Conservation (phyloP, 2,113 vertebrate genomes). For the Corydoras sp. region DNA sequence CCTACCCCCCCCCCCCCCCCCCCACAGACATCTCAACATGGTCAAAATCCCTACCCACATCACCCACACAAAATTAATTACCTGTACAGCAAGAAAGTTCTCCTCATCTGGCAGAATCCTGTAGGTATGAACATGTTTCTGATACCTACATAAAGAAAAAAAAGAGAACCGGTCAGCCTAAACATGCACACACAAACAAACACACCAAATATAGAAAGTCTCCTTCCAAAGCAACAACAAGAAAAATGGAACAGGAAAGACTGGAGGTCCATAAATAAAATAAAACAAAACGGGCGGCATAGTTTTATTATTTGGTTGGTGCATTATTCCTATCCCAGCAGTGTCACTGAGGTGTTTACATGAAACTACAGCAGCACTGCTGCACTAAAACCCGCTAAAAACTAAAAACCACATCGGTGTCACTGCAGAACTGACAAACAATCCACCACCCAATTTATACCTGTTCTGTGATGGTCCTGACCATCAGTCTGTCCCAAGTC, state of each 20-base stretch:
- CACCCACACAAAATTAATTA: conserved; percentile 48
- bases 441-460: too few species aligned
- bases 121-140: conserved; percentile 96
- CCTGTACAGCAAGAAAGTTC: conserved; percentile 91
- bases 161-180: neutral
- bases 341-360: too few species aligned
- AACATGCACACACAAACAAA: conserved; percentile 4
- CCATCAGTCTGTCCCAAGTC: too few species aligned
- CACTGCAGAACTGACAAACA: too few species aligned
- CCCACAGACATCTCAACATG: neutral
- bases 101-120: conserved; percentile 92
- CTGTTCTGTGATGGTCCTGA: too few species aligned
- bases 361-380: too few species aligned
- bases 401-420: too few species aligned
- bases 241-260: neutral
- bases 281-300: neutral
- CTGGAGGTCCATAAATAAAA: neutral
- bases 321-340: too few species aligned
- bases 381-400: too few species aligned
- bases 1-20: too few species aligned
- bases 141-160: conserved; percentile 70
- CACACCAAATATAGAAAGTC: neutral
- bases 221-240: too few species aligned
- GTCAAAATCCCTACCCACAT: neutral
- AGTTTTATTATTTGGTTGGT: too few species aligned